A percentile compares a stretch with the other conserved stretches of the same genome.
Evolutionary conservation across 1,140 invertebrate genomes (phyloP).

Genomic region (Nylanderia fulva): DNA sequence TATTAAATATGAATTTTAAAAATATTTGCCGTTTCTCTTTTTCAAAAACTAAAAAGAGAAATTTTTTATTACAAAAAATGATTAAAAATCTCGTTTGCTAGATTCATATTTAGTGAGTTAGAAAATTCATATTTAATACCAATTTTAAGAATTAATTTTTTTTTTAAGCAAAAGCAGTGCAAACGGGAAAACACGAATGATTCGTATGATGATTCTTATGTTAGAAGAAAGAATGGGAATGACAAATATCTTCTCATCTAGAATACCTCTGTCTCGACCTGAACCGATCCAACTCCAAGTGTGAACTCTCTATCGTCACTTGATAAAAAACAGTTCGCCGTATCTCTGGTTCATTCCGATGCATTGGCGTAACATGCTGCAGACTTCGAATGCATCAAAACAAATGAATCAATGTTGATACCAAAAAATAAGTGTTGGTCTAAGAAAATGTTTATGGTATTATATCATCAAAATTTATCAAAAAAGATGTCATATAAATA

Average conservation of each 20-base stretch:
- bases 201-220: slow-evolving; percentile 53
- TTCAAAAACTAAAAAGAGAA: background rate
- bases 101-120: background rate
- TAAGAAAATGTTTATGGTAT: background rate
- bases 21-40: background rate
- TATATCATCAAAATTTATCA: background rate
- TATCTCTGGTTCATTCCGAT: slow-evolving; percentile 74
- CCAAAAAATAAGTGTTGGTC: background rate
- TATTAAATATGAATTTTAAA: background rate
- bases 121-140: background rate
- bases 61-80: background rate
- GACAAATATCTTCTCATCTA: slow-evolving; percentile 74
- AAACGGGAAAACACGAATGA: background rate
- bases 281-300: slow-evolving; percentile 70
- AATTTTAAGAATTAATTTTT: slow-evolving; percentile 2
- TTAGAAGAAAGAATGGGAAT: slow-evolving; percentile 74
- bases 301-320: slow-evolving; percentile 78
- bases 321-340: slow-evolving; percentile 78
- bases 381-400: slow-evolving; percentile 26
- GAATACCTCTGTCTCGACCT: slow-evolving; percentile 66
- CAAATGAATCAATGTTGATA: background rate
- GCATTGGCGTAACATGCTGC: slow-evolving; percentile 67
- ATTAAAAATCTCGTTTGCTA: background rate
- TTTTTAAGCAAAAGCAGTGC: background rate
- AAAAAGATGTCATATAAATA: background rate